Conservation (phyloP, 2,888 invertebrate species). For the Crepidodera aurea region DNA sequence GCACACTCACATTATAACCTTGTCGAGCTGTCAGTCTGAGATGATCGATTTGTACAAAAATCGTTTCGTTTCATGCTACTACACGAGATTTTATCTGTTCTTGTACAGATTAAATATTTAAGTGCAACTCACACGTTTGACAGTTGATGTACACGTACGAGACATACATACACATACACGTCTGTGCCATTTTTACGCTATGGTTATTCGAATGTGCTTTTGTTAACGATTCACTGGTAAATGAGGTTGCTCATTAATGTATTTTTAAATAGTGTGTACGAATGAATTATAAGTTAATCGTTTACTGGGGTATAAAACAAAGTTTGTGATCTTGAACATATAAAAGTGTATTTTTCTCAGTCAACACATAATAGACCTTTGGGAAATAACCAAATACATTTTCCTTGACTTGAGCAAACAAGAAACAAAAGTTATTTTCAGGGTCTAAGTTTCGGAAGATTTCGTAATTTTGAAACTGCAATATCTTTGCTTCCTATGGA, state of each 20-base stretch:
- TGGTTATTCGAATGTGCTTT: conserved; percentile 3
- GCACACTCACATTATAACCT: neutral
- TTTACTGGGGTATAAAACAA: too few relatives aligned
- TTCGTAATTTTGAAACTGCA: too few relatives aligned
- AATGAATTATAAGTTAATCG: neutral
- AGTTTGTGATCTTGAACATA: too few relatives aligned
- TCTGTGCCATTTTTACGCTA: conserved; percentile 4
- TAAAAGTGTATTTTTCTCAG: too few relatives aligned
- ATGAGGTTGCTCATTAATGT: neutral
- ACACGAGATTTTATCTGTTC: conserved; percentile 19
- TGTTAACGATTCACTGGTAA: neutral
- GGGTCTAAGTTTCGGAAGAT: too few relatives aligned
- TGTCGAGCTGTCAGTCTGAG: conserved; percentile 1
- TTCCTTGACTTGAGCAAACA: too few relatives aligned
- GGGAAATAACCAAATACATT: too few relatives aligned
- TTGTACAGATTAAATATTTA: conserved; percentile 18
- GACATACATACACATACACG: neutral
- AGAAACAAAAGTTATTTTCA: too few relatives aligned
- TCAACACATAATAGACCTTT: too few relatives aligned
- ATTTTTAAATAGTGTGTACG: neutral
- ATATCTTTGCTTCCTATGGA: too few relatives aligned
- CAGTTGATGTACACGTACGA: conserved; percentile 15
- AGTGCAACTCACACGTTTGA: conserved; percentile 18
- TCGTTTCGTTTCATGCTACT: conserved; percentile 21
- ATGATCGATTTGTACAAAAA: conserved; percentile 21